phyloP scores from a whole-genome alignment of 2,888 invertebrate species.

The Anticlea derivata region DNA sequence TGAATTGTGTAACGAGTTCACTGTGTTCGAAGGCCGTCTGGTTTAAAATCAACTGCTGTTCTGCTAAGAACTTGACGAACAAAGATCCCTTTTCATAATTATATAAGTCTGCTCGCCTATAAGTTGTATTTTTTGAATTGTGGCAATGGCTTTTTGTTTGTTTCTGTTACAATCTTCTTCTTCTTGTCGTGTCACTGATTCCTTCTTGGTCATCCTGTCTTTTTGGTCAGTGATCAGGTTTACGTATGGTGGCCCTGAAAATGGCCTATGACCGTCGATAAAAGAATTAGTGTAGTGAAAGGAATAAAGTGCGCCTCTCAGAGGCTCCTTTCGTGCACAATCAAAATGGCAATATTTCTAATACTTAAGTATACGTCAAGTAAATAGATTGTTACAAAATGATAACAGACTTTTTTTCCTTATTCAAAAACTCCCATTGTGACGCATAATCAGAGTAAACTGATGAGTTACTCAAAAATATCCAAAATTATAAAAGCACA shows the following conservation, averaged over 20 bases:
- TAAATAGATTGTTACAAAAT: slow-evolving; percentile 12
- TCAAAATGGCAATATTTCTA: not conserved
- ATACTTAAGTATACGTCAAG: not conserved
- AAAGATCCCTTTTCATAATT: slow-evolving; percentile 18
- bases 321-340: too few species aligned
- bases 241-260: too few species aligned
- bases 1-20: slow-evolving; percentile 25
- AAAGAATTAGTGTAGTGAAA: too few species aligned
- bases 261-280: too few species aligned
- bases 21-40: slow-evolving; percentile 17
- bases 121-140: slow-evolving; percentile 8
- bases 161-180: too few species aligned
- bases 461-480: slow-evolving; percentile 25
- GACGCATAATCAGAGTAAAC: slow-evolving; percentile 29
- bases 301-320: too few species aligned
- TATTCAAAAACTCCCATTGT: slow-evolving; percentile 31
- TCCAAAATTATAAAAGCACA: slow-evolving; percentile 34
- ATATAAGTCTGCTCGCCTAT: slow-evolving; percentile 5
- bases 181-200: too few species aligned
- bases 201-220: too few species aligned
- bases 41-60: slow-evolving; percentile 19
- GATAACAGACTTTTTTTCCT: slow-evolving; percentile 18
- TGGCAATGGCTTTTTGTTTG: slow-evolving; percentile 1
- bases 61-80: slow-evolving; percentile 9
- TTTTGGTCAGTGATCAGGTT: too few species aligned